Evolutionary conservation across 64 coral and sea anemone species (phyloP).

Genomic region (Stichodactyla helianthus): DNA sequence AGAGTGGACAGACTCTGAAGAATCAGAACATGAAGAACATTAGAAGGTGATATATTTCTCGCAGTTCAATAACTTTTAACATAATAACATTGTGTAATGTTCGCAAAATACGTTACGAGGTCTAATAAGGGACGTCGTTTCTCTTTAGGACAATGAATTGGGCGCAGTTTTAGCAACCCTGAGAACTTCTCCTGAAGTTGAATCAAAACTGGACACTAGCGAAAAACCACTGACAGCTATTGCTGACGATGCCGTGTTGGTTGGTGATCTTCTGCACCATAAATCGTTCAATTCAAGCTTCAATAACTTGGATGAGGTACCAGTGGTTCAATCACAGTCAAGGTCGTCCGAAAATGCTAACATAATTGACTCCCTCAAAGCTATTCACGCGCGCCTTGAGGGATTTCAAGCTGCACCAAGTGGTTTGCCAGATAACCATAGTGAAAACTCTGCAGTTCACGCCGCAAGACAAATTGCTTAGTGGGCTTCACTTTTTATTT

Average conservation of each 20-base stretch:
- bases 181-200: not conserved
- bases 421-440: too few relatives aligned
- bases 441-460: too few relatives aligned
- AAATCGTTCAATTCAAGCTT: not conserved
- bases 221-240: not conserved
- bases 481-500: too few relatives aligned
- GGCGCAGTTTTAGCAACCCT: not conserved
- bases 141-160: not conserved
- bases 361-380: not conserved
- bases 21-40: not conserved
- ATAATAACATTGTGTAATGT: not conserved
- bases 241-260: not conserved
- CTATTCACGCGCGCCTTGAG: too few relatives aligned
- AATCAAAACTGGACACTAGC: not conserved
- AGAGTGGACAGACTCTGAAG: not conserved
- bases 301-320: not conserved
- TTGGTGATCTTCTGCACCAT: not conserved
- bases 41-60: not conserved
- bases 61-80: too few relatives aligned
- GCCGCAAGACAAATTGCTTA: too few relatives aligned
- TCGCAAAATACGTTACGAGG: not conserved
- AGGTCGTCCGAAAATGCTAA: not conserved
- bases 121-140: not conserved
- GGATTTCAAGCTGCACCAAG: too few relatives aligned
- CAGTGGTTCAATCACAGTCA: not conserved